Percentiles rank a stretch among this genome's conserved stretches.
These are phyloP conservation scores for Microplitis mediator DNA, from an alignment of 1,140 invertebrate genomes.

Conservation along the genomic window DNA sequence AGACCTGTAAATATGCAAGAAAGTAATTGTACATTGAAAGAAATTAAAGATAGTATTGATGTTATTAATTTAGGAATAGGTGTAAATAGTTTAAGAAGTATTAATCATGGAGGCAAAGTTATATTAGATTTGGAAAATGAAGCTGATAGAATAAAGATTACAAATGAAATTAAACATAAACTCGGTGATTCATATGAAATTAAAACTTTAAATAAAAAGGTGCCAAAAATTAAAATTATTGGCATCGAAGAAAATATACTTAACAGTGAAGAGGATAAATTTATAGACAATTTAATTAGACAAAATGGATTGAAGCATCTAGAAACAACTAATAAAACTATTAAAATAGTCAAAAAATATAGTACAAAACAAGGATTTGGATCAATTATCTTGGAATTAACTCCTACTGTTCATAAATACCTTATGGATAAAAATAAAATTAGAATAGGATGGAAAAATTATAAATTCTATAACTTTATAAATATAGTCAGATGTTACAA, in stretches of 20 bases:
- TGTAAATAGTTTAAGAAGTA: constrained; percentile 12
- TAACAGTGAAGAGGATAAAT: background rate
- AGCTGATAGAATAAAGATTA: background rate
- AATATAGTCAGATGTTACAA: constrained; percentile 17
- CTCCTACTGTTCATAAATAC: background rate
- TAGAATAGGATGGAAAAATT: constrained; percentile 19
- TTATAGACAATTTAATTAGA: background rate
- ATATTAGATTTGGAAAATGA: background rate
- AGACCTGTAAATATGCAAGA: constrained; percentile 3
- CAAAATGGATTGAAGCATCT: constrained; percentile 8
- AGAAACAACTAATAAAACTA: background rate
- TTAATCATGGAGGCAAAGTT: background rate
- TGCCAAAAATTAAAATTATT: constrained; percentile 15
- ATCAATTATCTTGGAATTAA: background rate
- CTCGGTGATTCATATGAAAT: background rate
- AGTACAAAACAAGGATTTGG: background rate
- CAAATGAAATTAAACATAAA: constrained; percentile 3
- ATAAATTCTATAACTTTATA: constrained; percentile 8
- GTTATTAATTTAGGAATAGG: constrained; percentile 9
- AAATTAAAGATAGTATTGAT: background rate
- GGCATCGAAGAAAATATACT: constrained; percentile 1
- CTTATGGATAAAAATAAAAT: constrained; percentile 5
- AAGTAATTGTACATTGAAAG: background rate
- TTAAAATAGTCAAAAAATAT: constrained; percentile 15
- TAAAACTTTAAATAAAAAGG: background rate